These are phyloP conservation scores for Cuculus canorus DNA, from an alignment of 2,797 vertebrate genomes.

Conservation along the genomic window DNA sequence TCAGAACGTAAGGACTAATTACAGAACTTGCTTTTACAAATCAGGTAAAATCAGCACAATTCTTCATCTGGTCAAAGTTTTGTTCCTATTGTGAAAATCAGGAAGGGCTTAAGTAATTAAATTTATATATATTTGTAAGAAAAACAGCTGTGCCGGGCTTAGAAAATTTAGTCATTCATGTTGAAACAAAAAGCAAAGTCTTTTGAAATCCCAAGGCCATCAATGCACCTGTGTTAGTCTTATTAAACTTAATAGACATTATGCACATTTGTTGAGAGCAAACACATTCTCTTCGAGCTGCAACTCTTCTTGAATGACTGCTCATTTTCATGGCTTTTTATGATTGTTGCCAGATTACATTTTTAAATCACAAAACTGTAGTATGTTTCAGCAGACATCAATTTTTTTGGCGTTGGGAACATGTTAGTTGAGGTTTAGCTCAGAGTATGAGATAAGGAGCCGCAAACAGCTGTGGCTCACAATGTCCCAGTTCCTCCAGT, in stretches of 20 bases:
- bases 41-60: neutral
- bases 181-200: neutral
- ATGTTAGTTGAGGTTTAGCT: neutral
- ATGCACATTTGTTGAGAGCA: neutral
- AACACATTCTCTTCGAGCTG: neutral
- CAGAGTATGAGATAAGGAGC: neutral
- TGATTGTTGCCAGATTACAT: neutral
- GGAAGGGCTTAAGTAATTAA: neutral
- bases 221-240: neutral
- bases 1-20: neutral
- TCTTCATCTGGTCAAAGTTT: neutral
- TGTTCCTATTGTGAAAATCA: neutral
- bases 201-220: neutral
- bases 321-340: neutral
- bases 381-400: neutral
- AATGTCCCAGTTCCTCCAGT: accelerated
- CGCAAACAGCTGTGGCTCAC: neutral
- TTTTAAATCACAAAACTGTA: neutral
- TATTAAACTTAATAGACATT: neutral
- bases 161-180: neutral
- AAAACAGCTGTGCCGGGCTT: neutral
- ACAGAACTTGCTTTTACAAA: neutral
- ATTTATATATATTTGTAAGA: neutral
- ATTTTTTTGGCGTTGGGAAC: neutral
- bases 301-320: neutral